Base-by-base conservation (phyloP, 2,888 invertebrate genomes). In the Hemithea aestivaria region DNA sequence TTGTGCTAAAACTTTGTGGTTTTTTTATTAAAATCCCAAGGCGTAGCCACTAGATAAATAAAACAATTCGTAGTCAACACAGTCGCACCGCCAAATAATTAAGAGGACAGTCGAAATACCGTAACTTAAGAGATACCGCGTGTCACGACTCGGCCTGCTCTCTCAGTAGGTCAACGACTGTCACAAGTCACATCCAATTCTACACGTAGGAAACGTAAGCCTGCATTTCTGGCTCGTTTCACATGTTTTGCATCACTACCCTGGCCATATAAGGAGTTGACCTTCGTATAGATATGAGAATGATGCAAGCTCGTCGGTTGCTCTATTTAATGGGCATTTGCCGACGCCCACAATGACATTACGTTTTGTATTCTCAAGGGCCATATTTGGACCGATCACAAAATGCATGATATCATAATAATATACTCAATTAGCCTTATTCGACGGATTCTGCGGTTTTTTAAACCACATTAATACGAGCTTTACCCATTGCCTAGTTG, bases 81-180 rank as follows among this genome's bases (percentile, higher is more conserved):
- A 56, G 58, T 54, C 40, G n/a, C n/a, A n/a, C 46, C 46, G 51
- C 51, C 45, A 46, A 57, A 60, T 58, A 59, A 62, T 62, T 59
- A 54, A 55, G 48, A 46, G 43, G 58, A 56, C 52, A 43, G 58
- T 54, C 51, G 50, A 56, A 58, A 59, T 67, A 66, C 66, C 60
- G 63, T 65, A 59, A 56, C 53, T 53, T 55, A 51, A 56, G 48
- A 46, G 46, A 44, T 41, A 27, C 7, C 26, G 47, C 47, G 52
- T 66, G 66, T 67, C 72, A 72, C 67, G 70, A 62, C 57, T 72
- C 49, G 31, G 35, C 11, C 3, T 53, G 56, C 45, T 48, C 48
- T 43, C 58, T 63, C 70, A 56, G 56, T 73, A 58, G 76, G 75
- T 67, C 76, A 71, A 71, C 73, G 66, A 62, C 66, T 60, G 40